These are phyloP conservation scores for Oophaga sylvatica DNA, from an alignment of 2,797 vertebrate genomes.

Conservation along the genomic window DNA sequence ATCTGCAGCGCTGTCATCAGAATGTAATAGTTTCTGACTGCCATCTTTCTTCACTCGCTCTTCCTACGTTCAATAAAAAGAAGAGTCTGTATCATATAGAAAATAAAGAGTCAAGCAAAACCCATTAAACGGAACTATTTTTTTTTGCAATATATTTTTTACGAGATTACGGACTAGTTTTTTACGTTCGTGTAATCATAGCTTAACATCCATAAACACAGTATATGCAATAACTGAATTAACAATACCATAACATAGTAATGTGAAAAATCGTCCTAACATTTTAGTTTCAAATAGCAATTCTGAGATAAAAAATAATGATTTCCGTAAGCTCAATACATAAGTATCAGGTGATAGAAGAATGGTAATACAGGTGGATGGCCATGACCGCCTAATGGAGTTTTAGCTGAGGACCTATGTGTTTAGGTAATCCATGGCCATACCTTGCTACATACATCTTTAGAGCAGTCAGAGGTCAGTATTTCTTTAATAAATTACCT, in stretches of 20 bases:
- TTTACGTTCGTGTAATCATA: not conserved
- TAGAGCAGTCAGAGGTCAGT: not conserved
- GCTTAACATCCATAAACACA: not conserved
- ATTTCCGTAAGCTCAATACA: not conserved
- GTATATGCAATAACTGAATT: not conserved
- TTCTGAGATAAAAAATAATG: not conserved
- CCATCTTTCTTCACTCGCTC: not conserved
- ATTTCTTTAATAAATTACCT: not conserved
- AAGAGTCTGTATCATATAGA: not conserved
- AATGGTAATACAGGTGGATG: not conserved
- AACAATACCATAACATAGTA: not conserved
- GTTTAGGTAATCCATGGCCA: no score
- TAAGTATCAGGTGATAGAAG: not conserved
- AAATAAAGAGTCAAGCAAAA: not conserved
- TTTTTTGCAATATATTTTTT: not conserved
- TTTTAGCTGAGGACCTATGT: not conserved
- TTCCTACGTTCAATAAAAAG: constrained; percentile 2
- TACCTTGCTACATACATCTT: not conserved
- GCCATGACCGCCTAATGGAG: no score
- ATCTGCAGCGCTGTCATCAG: not conserved
- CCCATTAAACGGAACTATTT: not conserved
- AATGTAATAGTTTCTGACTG: not conserved
- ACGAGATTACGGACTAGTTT: no score
- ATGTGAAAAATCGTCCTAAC: no score
- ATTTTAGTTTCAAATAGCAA: not conserved